Evolutionary conservation across 35 echinoderm and acorn worm genomes (phyloP).

Genomic region (Stichopus chloronotus): DNA sequence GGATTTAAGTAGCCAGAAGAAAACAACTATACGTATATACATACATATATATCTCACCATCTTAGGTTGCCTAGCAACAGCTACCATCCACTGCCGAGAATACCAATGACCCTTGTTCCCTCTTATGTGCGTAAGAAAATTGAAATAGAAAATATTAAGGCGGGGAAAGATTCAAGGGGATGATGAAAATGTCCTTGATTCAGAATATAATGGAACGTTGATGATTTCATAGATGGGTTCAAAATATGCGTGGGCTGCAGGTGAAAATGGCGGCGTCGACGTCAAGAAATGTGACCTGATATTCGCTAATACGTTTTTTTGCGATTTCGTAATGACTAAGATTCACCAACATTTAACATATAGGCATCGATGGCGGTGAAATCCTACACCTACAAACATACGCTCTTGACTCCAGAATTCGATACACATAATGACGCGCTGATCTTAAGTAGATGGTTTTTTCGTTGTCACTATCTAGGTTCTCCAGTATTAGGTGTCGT

Average conservation of each 20-base stretch:
- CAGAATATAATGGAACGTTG: conserved; percentile 7
- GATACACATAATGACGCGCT: no score
- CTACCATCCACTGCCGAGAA: conserved; percentile 32
- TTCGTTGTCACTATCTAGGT: no score
- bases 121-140: not conserved
- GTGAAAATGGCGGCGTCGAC: not conserved
- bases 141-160: not conserved
- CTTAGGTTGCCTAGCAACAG: conserved; percentile 37
- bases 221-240: not conserved
- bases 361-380: no score
- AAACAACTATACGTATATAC: not conserved
- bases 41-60: not conserved
- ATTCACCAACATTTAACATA: no score
- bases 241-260: not conserved
- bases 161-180: conserved; percentile 15
- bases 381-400: no score
- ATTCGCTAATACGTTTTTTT: not conserved
- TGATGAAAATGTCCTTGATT: conserved; percentile 46
- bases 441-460: no score
- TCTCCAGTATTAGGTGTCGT: no score
- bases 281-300: not conserved
- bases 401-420: no score
- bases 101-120: conserved; percentile 35
- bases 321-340: no score
- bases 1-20: conserved; percentile 10